These are phyloP conservation scores for Tachysurus fulvidraco DNA, from an alignment of 2,113 vertebrate genomes.

Conservation along the genomic window DNA sequence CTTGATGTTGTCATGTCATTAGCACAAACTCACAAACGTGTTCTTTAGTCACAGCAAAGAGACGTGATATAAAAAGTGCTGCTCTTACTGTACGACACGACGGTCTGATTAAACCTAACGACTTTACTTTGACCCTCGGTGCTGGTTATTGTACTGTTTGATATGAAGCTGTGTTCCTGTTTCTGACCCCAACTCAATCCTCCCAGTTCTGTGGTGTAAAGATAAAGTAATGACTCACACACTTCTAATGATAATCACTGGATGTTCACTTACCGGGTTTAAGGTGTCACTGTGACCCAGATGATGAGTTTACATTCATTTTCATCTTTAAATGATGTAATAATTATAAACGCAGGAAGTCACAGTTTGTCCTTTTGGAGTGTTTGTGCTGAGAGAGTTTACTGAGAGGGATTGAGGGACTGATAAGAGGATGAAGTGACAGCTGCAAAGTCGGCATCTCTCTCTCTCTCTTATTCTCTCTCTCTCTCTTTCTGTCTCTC, in stretches of 20 bases:
- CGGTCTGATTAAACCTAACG: background rate
- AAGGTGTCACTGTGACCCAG: background rate
- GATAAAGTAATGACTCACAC: background rate
- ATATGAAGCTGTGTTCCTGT: background rate
- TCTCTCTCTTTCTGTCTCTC: background rate
- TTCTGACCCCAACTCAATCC: background rate
- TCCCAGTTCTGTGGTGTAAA: background rate
- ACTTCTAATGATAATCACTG: background rate
- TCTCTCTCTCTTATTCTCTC: conserved; percentile 29
- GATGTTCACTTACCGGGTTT: background rate
- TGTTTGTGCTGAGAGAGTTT: background rate
- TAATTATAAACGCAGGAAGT: background rate
- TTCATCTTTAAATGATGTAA: too few species aligned
- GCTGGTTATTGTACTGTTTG: background rate
- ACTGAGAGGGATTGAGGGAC: conserved; percentile 71
- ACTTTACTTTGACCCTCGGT: too few species aligned
- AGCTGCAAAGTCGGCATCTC: conserved; percentile 49
- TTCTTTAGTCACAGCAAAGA: background rate
- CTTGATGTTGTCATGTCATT: background rate
- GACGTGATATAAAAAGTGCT: background rate
- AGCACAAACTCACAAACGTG: background rate
- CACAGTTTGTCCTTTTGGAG: background rate
- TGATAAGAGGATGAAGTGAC: conserved; percentile 61
- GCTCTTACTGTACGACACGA: background rate
- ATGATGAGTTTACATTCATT: background rate